These are phyloP conservation scores for Malaclemys terrapin DNA, from an alignment of 2,113 vertebrate genomes.

Conservation along the genomic window DNA sequence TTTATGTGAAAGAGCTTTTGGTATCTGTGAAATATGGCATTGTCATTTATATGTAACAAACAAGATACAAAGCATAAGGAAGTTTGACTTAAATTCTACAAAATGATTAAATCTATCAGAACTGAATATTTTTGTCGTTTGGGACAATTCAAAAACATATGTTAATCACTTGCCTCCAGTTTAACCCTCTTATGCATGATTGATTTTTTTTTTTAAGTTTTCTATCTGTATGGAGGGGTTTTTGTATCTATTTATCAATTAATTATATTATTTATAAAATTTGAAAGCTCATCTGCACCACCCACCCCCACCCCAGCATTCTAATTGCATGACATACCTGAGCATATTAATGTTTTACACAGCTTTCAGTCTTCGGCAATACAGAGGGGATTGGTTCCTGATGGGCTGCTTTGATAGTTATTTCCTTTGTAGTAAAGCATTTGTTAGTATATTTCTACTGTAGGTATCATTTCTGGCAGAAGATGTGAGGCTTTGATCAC, in stretches of 20 bases:
- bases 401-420: background rate
- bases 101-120: too few relatives aligned
- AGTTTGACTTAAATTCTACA: too few relatives aligned
- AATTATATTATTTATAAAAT: too few relatives aligned
- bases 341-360: constrained; percentile 4
- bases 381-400: background rate
- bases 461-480: background rate
- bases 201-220: background rate
- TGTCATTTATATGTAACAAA: constrained; percentile 2
- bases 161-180: background rate
- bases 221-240: background rate
- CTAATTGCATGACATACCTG: background rate
- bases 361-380: constrained; percentile 1
- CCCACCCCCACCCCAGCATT: background rate
- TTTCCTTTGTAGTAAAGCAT: background rate
- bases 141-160: background rate
- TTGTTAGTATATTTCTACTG: constrained; percentile 5
- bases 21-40: background rate
- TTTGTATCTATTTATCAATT: too few relatives aligned
- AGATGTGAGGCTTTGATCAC: background rate
- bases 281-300: too few relatives aligned
- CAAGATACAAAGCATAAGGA: background rate
- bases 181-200: background rate
- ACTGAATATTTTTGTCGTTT: background rate
- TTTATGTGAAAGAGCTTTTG: background rate